Percentiles rank a stretch among this genome's conserved stretches.
Evolutionary conservation across 2,113 vertebrate genomes (phyloP).

Genomic region (Lophotis ruficrista): DNA sequence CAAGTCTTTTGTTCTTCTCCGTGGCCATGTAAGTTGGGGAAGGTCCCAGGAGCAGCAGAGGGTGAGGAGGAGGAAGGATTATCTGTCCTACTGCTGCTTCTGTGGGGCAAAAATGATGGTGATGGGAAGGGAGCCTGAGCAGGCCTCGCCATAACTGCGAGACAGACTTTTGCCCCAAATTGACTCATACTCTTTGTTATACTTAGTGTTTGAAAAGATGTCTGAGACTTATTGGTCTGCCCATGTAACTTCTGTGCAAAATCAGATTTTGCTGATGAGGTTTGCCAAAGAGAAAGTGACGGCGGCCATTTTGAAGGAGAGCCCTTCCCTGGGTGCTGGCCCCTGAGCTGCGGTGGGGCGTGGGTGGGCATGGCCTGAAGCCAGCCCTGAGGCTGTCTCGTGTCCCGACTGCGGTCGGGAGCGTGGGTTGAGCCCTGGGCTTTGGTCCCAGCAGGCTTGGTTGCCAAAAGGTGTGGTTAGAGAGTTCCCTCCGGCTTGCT

Average conservation of each 20-base stretch:
- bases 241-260: background rate
- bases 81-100: background rate
- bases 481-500: background rate
- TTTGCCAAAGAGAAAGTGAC: background rate
- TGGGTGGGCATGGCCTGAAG: background rate
- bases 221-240: background rate
- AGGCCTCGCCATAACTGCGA: background rate
- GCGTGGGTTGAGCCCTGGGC: background rate
- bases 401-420: rapidly evolving
- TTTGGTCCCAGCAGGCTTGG: background rate
- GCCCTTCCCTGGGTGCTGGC: background rate
- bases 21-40: background rate
- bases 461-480: background rate
- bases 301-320: background rate
- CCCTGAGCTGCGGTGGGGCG: background rate
- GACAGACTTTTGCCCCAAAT: background rate
- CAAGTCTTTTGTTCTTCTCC: background rate
- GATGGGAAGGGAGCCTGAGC: background rate
- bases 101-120: background rate
- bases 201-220: background rate
- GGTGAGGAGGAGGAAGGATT: background rate
- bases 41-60: background rate
- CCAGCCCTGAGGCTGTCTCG: rapidly evolving
- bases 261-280: background rate
- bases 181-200: background rate